Conservation (phyloP, 2,797 vertebrate species). For the Borostomias antarcticus region DNA sequence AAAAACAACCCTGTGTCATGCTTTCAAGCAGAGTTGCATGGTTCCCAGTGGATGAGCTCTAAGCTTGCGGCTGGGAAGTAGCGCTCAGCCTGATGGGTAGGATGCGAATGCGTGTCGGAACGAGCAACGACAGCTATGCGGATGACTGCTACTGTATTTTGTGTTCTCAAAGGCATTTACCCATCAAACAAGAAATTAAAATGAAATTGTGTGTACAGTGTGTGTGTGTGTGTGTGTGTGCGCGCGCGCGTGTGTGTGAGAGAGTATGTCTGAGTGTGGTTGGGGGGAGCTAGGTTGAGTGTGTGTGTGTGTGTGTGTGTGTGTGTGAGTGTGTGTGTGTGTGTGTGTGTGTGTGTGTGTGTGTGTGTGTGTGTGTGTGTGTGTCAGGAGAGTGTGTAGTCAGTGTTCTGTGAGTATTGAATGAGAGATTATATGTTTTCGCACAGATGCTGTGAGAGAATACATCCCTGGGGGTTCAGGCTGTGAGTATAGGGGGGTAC, state of each 20-base stretch:
- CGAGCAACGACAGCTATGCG: conserved; percentile 55
- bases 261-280: no score
- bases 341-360: no score
- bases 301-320: no score
- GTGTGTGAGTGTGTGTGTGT: no score
- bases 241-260: no score
- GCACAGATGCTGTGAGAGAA: conserved; percentile 6
- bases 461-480: conserved; percentile 20
- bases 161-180: conserved; percentile 45
- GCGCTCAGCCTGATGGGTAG: conserved; percentile 44
- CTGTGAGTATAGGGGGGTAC: neutral
- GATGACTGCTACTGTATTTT: conserved; percentile 30
- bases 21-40: conserved; percentile 24
- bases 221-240: no score
- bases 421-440: conserved; percentile 40
- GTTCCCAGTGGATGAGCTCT: conserved; percentile 34
- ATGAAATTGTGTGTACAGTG: no score
- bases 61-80: conserved; percentile 45
- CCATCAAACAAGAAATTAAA: conserved; percentile 42
- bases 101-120: conserved; percentile 29
- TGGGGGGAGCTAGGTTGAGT: no score
- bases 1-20: conserved; percentile 16
- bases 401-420: conserved; percentile 40
- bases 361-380: conserved; percentile 2
- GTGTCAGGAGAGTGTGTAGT: conserved; percentile 15